Evolutionary conservation across 2,797 vertebrate genomes (phyloP), one percentile per base, ranked within the genome.

Genomic region (Myoxocephalus aenaeus): DNA sequence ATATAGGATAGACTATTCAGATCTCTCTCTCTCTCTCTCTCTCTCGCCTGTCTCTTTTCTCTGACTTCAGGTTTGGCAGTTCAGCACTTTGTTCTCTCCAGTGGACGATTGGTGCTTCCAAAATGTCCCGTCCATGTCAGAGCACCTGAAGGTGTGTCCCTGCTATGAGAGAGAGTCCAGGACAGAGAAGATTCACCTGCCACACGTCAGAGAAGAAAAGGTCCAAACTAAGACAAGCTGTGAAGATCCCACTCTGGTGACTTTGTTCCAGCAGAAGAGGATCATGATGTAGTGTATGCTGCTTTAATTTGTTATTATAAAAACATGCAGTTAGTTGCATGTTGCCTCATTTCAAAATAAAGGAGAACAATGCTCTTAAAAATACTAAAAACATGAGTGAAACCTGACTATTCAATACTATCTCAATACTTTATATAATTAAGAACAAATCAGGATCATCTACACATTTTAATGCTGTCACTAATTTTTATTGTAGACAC

Each of bases 21-120:
- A 13, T 25, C 8, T 25, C 22, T 50, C 48, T 20, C 46, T 20
- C 46, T 20, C 46, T 48, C 44, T 46, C 48, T n/a, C 46, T 50
- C 18, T 25, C n/a, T 13, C 1, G 44, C 9, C 2, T 67, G 2
- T 44, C 7, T 78, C 12, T 73, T 40, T 38, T 72, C 32, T 75
- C 44, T 77, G 17, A 15, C 48, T 66, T 77, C 84, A 99, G 98
- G 94, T 97, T n/a, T 99, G 98, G 98, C 95, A 97, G 81, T 99
- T 99, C 92, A 99, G 98, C 94, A 96, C 92, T 75, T 89, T 97
- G 51, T 99, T 99, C 93, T 96, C 97, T 77, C 90, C 92, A 13
- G 95, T 99, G 74, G 93, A 95, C 75, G 86, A 70, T 14, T 99
- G 98, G 98, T 87, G 94, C 78, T 94, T 95, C 89, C 90, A 69